A percentile compares a stretch with the other conserved stretches of the same genome.
phyloP scores from a whole-genome alignment of 2,888 invertebrate genomes.

The Clusia tigrina region DNA sequence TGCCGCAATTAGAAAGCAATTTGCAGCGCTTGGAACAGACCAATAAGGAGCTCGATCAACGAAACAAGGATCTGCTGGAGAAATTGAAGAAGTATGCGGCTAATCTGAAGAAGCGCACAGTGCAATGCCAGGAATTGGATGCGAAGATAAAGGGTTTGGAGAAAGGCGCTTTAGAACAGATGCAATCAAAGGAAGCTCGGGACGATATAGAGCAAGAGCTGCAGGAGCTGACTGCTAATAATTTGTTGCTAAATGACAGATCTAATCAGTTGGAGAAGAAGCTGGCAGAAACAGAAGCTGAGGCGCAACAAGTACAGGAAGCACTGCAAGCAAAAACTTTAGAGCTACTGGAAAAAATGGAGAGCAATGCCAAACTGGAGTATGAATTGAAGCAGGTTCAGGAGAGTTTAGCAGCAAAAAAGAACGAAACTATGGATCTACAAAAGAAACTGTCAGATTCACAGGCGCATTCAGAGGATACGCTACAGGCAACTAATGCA shows the following conservation, averaged over 20 bases:
- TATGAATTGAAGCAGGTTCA: constrained; percentile 11
- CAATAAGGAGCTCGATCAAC: constrained; percentile 66
- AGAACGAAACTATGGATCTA: constrained; percentile 18
- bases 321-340: constrained; percentile 20
- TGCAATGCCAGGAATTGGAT: constrained; percentile 73
- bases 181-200: constrained; percentile 50
- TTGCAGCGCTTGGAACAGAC: constrained; percentile 55
- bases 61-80: constrained; percentile 75
- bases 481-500: background rate
- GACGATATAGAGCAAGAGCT: constrained; percentile 19
- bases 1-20: constrained; percentile 50
- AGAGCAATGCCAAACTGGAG: constrained; percentile 13
- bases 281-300: background rate
- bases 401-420: background rate
- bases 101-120: constrained; percentile 77
- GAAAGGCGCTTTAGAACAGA: constrained; percentile 33
- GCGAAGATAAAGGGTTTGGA: constrained; percentile 61
- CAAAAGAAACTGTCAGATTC: constrained; percentile 22
- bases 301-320: constrained; percentile 7
- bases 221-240: constrained; percentile 12
- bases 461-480: constrained; percentile 1
- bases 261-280: constrained; percentile 18
- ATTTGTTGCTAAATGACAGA: constrained; percentile 13
- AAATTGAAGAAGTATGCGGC: constrained; percentile 82
- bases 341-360: constrained; percentile 25